A percentile compares a stretch with the other conserved stretches of the same genome.
Conservation (phyloP, 2,888 invertebrate genomes). For the Seira ritae region DNA sequence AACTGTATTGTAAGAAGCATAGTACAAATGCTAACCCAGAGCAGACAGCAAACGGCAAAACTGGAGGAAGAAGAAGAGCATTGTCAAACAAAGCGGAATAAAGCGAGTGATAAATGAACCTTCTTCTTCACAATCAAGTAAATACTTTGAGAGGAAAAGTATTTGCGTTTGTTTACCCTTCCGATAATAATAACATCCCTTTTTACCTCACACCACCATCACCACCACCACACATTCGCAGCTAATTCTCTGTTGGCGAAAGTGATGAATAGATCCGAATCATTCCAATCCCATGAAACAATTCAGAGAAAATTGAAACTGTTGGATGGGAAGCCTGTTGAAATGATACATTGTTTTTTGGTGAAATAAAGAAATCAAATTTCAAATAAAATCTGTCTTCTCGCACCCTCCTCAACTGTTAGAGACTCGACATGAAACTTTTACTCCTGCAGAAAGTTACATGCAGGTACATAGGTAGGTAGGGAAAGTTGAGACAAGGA, state of each 20-base stretch:
- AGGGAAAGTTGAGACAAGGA: background rate
- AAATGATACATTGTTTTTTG: background rate
- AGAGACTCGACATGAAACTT: background rate
- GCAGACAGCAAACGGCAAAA: background rate
- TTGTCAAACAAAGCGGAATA: background rate
- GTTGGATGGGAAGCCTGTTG: slow-evolving; percentile 3
- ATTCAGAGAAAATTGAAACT: background rate
- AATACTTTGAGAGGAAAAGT: background rate
- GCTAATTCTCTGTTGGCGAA: slow-evolving; percentile 13
- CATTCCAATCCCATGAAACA: background rate
- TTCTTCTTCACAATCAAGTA: slow-evolving; percentile 1
- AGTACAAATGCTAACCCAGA: too few species aligned
- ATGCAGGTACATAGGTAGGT: slow-evolving; percentile 4
- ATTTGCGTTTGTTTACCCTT: slow-evolving; percentile 13
- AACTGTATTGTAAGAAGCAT: background rate
- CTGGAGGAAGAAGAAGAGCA: background rate
- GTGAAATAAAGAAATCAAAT: slow-evolving; percentile 17
- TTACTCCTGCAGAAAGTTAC: background rate
- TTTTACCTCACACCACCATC: slow-evolving; percentile 14
- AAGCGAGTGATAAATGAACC: slow-evolving; percentile 24
- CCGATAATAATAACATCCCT: slow-evolving; percentile 4
- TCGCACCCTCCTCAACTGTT: background rate
- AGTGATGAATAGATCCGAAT: slow-evolving; percentile 12
- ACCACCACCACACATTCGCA: too few species aligned
- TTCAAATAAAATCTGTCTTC: slow-evolving; percentile 16